Base-by-base conservation (phyloP, 2,888 invertebrate species). In the Epiblema foenella region DNA sequence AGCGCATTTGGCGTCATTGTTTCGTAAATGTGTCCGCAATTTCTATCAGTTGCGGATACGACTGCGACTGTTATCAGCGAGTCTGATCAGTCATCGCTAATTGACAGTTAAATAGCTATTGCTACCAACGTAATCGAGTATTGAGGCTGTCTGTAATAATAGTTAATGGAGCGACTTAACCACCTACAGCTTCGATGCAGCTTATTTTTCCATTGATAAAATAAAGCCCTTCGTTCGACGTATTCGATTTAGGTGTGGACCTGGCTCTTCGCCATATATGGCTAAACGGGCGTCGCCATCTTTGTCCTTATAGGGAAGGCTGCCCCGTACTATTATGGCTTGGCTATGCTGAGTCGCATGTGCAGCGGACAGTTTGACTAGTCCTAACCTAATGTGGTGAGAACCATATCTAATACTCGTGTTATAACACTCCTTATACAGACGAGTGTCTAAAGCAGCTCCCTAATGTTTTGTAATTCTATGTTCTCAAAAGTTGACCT, bases 31-130 rank as follows among this genome's bases (percentile, higher is more conserved):
- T 54, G 46, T 59, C 59, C 42, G 59, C 65, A 37, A 62, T 62
- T 66, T 60, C 5, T 65, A 65, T 70, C 59, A 39, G 15, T 39
- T 62, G 68, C 68, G 68, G 68, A 62, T 59, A 68, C 60, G 29
- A 39, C 15, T 9, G 24, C 42, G 15, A 42, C 42, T 29, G 68
- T 76, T 79, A 81, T 81, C 84, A 76, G 67, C 69, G 75, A 75
- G 71, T 72, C 75, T 75, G 74, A 76, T 78, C 81, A 80, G 79
- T 81, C 79, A 76, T 80, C 82, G 78, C 79, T 88, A 89, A 89
- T 88, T 90, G 90, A 88, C 89, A 90, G 85, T 80, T 87, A 89
- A 89, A 89, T 85, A 83, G 83, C 81, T 85, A 87, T 89, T 81
- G 77, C 77, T 77, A 81, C 75, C 77, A 77, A 79, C 79, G 81